Percentiles rank a stretch among this genome's conserved stretches.
phyloP scores from a whole-genome alignment of 2,797 vertebrate species.

The Chaetophractus vellerosus region DNA sequence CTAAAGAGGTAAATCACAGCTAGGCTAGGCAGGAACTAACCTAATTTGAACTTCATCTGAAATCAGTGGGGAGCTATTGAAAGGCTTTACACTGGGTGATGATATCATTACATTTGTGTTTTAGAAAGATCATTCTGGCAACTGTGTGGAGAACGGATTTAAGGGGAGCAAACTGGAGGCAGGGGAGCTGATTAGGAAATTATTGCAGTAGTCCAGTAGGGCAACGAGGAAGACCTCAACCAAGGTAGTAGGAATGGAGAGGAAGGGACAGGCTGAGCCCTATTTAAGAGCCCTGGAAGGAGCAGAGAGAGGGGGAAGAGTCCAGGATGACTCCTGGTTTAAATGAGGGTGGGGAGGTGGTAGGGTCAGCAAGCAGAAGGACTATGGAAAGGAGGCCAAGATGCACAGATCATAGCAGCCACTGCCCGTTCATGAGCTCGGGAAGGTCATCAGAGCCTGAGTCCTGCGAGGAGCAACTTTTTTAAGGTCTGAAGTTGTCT shows the following conservation, averaged over 20 bases:
- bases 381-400: background rate
- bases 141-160: slow-evolving; percentile 54
- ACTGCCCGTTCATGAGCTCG: background rate
- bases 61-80: slow-evolving; percentile 55
- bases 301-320: background rate
- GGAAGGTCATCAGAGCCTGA: background rate
- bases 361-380: background rate
- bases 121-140: slow-evolving; percentile 56
- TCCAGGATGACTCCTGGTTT: background rate
- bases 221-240: background rate
- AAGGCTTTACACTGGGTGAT: background rate
- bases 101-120: slow-evolving; percentile 49
- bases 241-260: background rate
- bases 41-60: slow-evolving; percentile 62
- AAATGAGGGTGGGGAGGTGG: background rate
- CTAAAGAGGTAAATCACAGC: background rate
- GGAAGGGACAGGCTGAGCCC: background rate
- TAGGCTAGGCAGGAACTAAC: background rate
- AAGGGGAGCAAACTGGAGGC: slow-evolving; percentile 14
- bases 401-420: background rate
- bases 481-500: background rate
- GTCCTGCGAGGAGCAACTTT: background rate
- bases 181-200: background rate
- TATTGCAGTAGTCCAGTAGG: background rate
- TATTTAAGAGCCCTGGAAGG: background rate